Evolutionary conservation across 2,113 vertebrate species (phyloP).

Genomic region (Lophius piscatorius): DNA sequence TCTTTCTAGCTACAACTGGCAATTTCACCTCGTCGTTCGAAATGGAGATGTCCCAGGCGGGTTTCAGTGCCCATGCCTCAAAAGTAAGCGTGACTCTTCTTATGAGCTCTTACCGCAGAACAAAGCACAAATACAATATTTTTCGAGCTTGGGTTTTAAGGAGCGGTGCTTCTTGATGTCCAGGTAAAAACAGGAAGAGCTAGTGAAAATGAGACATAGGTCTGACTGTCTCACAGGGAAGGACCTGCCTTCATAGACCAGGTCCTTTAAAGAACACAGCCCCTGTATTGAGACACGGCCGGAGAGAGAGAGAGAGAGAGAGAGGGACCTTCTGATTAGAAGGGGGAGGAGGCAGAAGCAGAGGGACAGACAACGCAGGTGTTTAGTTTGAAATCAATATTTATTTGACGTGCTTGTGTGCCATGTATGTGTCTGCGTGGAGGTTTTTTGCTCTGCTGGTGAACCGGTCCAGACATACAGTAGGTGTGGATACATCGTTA

Average conservation of each 20-base stretch:
- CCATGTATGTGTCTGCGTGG: background rate
- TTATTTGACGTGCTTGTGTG: background rate
- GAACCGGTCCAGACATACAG: conserved; percentile 10
- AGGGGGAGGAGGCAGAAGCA: too few species aligned
- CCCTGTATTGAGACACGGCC: too few species aligned
- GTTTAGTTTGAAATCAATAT: conserved; percentile 1
- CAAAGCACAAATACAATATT: background rate
- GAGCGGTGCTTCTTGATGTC: too few species aligned
- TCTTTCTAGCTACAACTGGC: conserved; percentile 85
- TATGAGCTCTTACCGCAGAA: background rate
- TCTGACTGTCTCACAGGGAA: too few species aligned
- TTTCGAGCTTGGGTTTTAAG: too few species aligned
- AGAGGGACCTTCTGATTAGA: too few species aligned
- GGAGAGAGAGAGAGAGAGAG: too few species aligned
- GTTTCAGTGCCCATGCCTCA: conserved; percentile 92
- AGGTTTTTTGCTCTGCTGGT: conserved; percentile 9
- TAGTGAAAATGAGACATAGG: too few species aligned
- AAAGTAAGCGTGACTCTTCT: conserved; percentile 80
- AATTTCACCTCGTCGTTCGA: conserved; percentile 90
- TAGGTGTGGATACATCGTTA: conserved; percentile 5
- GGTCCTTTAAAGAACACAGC: too few species aligned
- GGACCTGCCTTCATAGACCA: too few species aligned
- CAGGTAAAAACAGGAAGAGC: too few species aligned
- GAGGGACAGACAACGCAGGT: background rate
- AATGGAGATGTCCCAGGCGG: conserved; percentile 98